These are phyloP conservation scores for Chloroceryle aenea DNA, from an alignment of 2,113 vertebrate genomes.

Conservation along the genomic window DNA sequence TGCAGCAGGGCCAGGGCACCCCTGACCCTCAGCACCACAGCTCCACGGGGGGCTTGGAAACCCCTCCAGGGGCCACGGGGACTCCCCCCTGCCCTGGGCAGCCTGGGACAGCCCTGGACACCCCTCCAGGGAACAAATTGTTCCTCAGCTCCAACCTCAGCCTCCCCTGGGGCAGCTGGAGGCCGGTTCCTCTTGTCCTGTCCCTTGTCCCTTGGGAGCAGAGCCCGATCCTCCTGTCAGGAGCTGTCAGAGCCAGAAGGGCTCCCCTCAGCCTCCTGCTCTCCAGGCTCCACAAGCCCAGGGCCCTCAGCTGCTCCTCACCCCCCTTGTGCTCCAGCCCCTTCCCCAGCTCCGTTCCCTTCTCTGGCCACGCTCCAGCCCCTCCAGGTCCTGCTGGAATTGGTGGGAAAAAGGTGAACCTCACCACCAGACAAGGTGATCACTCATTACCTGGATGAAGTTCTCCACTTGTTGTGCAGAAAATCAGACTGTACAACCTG, in stretches of 20 bases:
- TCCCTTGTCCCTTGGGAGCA: no score
- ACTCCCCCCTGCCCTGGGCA: not conserved
- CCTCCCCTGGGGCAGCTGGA: no score
- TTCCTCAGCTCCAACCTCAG: no score
- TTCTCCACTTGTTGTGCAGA: fast-evolving
- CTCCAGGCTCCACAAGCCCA: no score
- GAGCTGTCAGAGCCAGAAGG: no score
- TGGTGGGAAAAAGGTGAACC: fast-evolving
- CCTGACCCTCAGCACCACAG: not conserved
- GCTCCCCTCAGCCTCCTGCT: no score
- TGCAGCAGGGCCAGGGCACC: not conserved
- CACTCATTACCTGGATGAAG: not conserved
- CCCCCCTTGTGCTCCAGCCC: no score
- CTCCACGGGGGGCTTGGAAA: not conserved
- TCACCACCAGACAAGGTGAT: not conserved
- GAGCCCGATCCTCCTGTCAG: no score
- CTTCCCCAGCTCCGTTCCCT: not conserved
- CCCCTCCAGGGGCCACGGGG: not conserved
- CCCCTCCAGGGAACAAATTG: no score
- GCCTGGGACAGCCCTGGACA: no score
- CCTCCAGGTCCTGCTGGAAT: not conserved
- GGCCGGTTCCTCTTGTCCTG: no score
- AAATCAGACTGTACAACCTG: not conserved
- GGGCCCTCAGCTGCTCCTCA: no score
- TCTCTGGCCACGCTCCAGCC: not conserved